Conservation (phyloP, 1,140 invertebrate genomes). For the Lycorma delicatula region DNA sequence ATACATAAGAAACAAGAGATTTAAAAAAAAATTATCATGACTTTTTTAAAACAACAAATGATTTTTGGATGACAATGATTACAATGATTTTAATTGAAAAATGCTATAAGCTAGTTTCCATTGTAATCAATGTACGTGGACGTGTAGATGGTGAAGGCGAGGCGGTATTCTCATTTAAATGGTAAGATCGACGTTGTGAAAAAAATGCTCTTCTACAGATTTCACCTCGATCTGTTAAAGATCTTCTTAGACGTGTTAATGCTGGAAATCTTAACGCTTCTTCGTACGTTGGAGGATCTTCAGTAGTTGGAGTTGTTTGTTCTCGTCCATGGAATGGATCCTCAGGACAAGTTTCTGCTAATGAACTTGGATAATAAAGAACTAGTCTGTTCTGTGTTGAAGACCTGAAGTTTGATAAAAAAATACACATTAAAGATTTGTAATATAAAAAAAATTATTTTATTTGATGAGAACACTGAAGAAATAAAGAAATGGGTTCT, state of each 20-base stretch:
- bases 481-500: no score
- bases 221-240: constrained; percentile 32
- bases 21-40: no score
- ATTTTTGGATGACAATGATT: no score
- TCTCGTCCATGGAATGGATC: constrained; percentile 50
- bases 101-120: constrained; percentile 28
- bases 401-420: no score
- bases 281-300: constrained; percentile 38
- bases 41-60: no score
- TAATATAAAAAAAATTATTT: no score
- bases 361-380: constrained; percentile 51
- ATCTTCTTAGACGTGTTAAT: constrained; percentile 28
- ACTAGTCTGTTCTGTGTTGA: constrained; percentile 35
- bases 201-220: constrained; percentile 7
- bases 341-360: constrained; percentile 47
- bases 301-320: constrained; percentile 43
- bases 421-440: no score
- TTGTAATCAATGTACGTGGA: constrained; percentile 22
- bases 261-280: constrained; percentile 33
- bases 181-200: constrained; percentile 5
- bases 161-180: background rate
- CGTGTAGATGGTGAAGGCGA: background rate
- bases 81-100: no score
- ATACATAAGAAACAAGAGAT: no score
- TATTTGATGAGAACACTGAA: no score